phyloP scores from a whole-genome alignment of 2,113 vertebrate species.

The Erythrocercus mccallii region DNA sequence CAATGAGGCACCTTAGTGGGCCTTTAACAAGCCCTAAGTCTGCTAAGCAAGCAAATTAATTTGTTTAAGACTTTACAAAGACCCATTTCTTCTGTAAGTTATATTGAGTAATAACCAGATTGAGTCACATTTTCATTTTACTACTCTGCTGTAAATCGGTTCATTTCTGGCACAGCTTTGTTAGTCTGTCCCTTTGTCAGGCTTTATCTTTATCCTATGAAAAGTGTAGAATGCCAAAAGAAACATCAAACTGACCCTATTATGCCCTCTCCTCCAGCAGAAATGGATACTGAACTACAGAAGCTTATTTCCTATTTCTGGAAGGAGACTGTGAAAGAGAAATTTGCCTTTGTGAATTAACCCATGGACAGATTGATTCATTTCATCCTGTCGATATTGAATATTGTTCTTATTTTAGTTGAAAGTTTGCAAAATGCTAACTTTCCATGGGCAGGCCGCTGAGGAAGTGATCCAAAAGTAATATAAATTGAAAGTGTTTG shows the following conservation, averaged over 20 bases:
- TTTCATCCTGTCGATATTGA: constrained; percentile 33
- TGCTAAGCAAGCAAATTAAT: constrained; percentile 40
- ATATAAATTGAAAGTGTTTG: constrained; percentile 50
- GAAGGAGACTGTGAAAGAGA: background rate
- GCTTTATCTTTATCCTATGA: background rate
- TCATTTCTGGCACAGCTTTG: constrained; percentile 36
- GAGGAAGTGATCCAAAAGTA: constrained; percentile 65
- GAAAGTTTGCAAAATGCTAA: constrained; percentile 51
- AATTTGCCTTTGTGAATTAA: constrained; percentile 47
- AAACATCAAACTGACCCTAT: background rate
- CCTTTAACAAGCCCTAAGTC: constrained; percentile 16
- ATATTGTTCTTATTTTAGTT: constrained; percentile 51
- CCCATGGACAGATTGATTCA: background rate
- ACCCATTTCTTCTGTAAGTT: constrained; percentile 21
- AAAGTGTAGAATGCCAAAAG: background rate
- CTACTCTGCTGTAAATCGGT: background rate
- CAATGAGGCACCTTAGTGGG: background rate
- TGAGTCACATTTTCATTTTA: constrained; percentile 18
- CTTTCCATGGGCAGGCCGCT: background rate
- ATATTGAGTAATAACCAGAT: background rate
- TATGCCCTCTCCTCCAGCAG: background rate
- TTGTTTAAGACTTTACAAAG: constrained; percentile 36
- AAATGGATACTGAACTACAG: background rate
- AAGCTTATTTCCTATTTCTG: constrained; percentile 17
- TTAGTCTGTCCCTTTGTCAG: background rate